Evolutionary conservation across 2,797 vertebrate genomes (phyloP).

Genomic region (Ammospiza maritima): DNA sequence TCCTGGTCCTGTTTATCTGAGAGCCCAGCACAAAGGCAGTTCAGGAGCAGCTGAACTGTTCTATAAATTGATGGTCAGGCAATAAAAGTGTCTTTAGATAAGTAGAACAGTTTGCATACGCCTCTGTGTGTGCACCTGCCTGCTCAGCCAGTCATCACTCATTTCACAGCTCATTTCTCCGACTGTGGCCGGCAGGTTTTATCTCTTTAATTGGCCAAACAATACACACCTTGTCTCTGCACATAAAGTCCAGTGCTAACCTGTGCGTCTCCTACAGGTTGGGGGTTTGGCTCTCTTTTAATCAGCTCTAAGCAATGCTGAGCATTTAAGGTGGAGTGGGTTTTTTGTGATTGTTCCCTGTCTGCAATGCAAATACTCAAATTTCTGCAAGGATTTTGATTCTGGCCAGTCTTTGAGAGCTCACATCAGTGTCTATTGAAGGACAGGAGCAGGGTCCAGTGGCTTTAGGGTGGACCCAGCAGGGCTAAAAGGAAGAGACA

Average conservation of each 20-base stretch:
- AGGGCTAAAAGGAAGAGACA: background rate
- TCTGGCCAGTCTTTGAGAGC: background rate
- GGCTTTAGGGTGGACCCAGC: background rate
- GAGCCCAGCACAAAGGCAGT: background rate
- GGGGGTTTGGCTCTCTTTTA: background rate
- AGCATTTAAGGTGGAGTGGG: background rate
- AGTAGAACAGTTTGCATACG: slow-evolving; percentile 31
- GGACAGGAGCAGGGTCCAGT: background rate
- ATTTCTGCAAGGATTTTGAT: background rate
- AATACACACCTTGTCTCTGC: slow-evolving; percentile 60
- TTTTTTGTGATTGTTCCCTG: background rate
- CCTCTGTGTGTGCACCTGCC: slow-evolving; percentile 49
- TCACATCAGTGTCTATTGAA: background rate
- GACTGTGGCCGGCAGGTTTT: slow-evolving; percentile 49
- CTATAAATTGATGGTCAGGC: slow-evolving; percentile 47
- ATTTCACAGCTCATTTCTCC: slow-evolving; percentile 63
- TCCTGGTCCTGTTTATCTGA: background rate
- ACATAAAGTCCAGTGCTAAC: slow-evolving; percentile 45
- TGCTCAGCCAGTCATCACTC: slow-evolving; percentile 54
- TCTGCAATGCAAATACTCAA: background rate
- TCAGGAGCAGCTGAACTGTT: background rate
- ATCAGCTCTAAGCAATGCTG: background rate
- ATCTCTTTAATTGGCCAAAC: slow-evolving; percentile 70
- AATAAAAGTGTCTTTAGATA: slow-evolving; percentile 54
- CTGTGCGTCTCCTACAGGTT: background rate